phyloP scores from a whole-genome alignment of 2,888 invertebrate genomes.

The Cephus sareptanus region DNA sequence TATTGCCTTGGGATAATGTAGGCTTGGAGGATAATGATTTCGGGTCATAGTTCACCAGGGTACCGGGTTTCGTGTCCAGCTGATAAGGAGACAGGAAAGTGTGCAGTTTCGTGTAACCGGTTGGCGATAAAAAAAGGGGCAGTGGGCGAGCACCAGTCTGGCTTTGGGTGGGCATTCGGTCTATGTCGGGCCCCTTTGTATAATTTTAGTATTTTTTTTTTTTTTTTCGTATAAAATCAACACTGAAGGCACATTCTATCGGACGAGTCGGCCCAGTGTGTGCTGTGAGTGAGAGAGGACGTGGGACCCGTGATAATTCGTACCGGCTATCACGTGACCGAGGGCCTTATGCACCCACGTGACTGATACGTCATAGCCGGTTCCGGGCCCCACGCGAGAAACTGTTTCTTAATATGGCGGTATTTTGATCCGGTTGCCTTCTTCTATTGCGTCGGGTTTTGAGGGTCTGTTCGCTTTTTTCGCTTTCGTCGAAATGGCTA shows the following conservation, averaged over 20 bases:
- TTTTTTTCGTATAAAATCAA: constrained; percentile 87
- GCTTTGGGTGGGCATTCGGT: constrained; percentile 79
- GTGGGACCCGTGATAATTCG: constrained; percentile 61
- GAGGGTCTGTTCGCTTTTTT: constrained; percentile 69
- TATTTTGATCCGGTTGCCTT: constrained; percentile 67
- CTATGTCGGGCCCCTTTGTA: constrained; percentile 91
- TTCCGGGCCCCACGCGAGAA: constrained; percentile 63
- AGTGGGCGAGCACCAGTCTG: constrained; percentile 65
- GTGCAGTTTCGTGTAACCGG: constrained; percentile 14
- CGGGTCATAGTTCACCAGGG: background rate
- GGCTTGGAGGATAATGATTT: background rate
- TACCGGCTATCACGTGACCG: constrained; percentile 52
- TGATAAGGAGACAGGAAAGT: background rate
- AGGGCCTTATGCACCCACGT: constrained; percentile 61
- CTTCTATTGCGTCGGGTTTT: constrained; percentile 84
- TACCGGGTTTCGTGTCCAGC: background rate
- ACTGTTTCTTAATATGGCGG: constrained; percentile 65
- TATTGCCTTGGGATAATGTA: background rate
- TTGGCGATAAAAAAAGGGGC: constrained; percentile 51
- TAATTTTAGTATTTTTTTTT: constrained; percentile 78
- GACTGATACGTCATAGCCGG: background rate
- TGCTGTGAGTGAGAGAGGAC: constrained; percentile 74
- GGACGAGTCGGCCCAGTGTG: constrained; percentile 93
- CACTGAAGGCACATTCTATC: constrained; percentile 94
- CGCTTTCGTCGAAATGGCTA: constrained; percentile 72